phyloP scores from a whole-genome alignment of 2,797 vertebrate species.

The Alfaro cultratus region DNA sequence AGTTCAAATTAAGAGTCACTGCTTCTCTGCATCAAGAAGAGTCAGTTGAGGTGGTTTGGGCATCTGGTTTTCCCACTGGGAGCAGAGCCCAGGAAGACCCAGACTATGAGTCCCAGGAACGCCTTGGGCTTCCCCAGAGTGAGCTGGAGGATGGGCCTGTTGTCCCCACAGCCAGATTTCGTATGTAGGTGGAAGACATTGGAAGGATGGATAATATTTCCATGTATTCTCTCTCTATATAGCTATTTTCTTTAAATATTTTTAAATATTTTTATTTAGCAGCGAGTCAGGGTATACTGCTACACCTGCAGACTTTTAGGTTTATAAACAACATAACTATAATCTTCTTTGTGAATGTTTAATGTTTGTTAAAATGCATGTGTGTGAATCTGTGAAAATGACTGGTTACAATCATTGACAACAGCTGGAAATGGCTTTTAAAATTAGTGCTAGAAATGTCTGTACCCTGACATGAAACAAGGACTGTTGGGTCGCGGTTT shows the following conservation, averaged over 20 bases:
- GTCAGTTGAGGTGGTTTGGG: not conserved
- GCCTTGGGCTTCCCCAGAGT: not conserved
- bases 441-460: not conserved
- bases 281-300: not conserved
- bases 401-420: not conserved
- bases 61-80: not conserved
- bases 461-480: not conserved
- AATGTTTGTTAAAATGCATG: not conserved
- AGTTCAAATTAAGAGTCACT: not conserved
- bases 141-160: not conserved
- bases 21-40: not conserved
- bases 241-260: not conserved
- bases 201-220: not conserved
- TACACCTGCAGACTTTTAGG: not conserved
- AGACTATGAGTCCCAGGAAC: not conserved
- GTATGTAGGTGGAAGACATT: not conserved
- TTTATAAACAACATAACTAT: not conserved
- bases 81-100: not conserved
- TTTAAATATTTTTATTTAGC: not conserved
- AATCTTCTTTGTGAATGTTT: not conserved
- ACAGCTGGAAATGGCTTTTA: not conserved
- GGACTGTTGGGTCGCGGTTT: not conserved
- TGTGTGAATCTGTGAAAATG: not conserved
- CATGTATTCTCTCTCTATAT: not conserved
- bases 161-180: not conserved